phyloP scores from a whole-genome alignment of 2,113 vertebrate species.

The Pachycephala philippinensis region DNA sequence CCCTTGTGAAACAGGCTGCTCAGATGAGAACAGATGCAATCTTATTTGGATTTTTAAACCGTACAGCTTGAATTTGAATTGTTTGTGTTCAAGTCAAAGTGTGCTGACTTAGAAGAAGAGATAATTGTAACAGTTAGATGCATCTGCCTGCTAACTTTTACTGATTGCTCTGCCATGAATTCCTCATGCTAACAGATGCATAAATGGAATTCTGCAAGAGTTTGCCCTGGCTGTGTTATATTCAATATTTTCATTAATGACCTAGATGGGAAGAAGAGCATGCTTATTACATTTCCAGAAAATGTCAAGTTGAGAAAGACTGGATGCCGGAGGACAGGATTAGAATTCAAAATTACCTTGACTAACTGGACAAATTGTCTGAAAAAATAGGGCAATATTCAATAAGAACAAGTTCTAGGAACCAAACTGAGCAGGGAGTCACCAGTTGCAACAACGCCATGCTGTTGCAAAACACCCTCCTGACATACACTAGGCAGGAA shows the following conservation, averaged over 20 bases:
- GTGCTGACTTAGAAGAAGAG: slow-evolving; percentile 23
- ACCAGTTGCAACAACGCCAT: not conserved
- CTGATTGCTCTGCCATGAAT: not conserved
- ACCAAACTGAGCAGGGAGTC: not conserved
- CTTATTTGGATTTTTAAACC: not conserved
- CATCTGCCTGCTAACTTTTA: not conserved
- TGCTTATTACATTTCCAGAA: not conserved
- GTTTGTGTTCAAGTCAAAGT: not conserved
- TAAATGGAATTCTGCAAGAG: not conserved
- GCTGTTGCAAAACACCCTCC: not conserved
- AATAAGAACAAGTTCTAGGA: not conserved
- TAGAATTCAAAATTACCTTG: slow-evolving; percentile 17
- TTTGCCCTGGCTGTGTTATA: not conserved
- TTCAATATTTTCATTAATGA: slow-evolving; percentile 13
- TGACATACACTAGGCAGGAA: not conserved
- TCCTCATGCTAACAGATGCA: not conserved
- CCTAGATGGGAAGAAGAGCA: not conserved
- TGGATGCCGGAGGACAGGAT: not conserved
- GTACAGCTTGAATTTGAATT: not conserved
- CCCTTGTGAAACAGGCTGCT: not conserved
- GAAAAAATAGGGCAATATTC: not conserved
- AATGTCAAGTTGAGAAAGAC: not conserved
- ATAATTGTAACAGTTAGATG: not conserved
- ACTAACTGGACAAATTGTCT: not conserved
- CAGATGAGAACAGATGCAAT: slow-evolving; percentile 24